Evolutionary conservation across 2,797 vertebrate genomes (phyloP).

Genomic region (Semaprochilodus insignis): DNA sequence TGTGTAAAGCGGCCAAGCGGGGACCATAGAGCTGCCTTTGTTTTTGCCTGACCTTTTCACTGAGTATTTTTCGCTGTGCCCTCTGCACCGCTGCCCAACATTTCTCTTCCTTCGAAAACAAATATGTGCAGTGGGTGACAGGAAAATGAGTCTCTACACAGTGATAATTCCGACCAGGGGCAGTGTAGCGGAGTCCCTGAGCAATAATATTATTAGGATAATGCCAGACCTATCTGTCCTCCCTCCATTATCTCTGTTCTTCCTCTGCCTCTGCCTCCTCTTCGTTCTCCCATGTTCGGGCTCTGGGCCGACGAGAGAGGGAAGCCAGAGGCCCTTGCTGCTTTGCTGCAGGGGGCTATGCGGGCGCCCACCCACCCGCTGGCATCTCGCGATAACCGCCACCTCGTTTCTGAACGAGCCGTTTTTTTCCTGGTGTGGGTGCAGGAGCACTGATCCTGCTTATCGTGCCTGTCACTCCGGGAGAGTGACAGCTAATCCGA

Average conservation of each 20-base stretch:
- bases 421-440: constrained; percentile 23
- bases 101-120: constrained; percentile 44
- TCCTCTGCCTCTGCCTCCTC: constrained; percentile 27
- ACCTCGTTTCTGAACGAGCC: constrained; percentile 66
- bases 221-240: constrained; percentile 48
- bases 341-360: constrained; percentile 37
- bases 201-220: constrained; percentile 53
- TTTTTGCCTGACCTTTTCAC: constrained; percentile 44
- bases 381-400: constrained; percentile 55
- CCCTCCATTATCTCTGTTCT: constrained; percentile 42
- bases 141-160: constrained; percentile 42
- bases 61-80: constrained; percentile 16
- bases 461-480: constrained; percentile 74
- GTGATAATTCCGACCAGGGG: constrained; percentile 45
- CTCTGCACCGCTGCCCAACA: background rate
- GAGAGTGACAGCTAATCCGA: constrained; percentile 65
- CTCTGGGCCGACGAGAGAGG: constrained; percentile 51
- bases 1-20: constrained; percentile 10
- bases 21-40: constrained; percentile 2
- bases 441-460: constrained; percentile 68
- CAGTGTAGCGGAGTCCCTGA: constrained; percentile 34
- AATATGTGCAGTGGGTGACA: constrained; percentile 39
- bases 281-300: constrained; percentile 37
- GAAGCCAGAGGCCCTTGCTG: constrained; percentile 39
- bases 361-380: constrained; percentile 42